Conservation (phyloP, 2,113 vertebrate species). For the Crypturellus undulatus region DNA sequence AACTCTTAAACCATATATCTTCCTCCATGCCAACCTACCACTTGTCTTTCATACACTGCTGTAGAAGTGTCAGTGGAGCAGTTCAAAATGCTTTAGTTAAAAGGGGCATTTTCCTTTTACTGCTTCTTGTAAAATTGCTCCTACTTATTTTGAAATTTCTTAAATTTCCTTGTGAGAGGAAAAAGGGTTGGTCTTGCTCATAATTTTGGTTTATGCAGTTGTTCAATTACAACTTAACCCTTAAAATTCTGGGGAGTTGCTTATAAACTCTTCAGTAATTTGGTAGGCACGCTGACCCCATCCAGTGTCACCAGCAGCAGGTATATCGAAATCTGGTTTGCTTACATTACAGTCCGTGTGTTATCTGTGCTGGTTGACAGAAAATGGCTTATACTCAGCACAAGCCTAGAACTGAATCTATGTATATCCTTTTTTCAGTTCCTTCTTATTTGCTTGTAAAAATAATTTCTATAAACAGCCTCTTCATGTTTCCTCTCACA, state of each 20-base stretch:
- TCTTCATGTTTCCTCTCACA: background rate
- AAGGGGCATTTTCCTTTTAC: background rate
- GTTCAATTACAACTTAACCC: background rate
- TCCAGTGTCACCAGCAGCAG: background rate
- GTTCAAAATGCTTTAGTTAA: background rate
- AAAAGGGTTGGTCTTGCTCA: background rate
- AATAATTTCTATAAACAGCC: background rate
- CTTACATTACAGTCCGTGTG: background rate
- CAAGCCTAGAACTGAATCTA: background rate
- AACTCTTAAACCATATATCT: constrained; percentile 1
- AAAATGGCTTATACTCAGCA: background rate
- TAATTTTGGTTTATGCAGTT: background rate
- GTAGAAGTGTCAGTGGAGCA: background rate
- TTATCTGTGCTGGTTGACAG: background rate
- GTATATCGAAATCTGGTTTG: background rate
- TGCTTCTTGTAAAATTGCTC: background rate
- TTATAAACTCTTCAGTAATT: background rate
- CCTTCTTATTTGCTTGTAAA: background rate
- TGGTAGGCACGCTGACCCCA: background rate
- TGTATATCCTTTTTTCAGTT: background rate
- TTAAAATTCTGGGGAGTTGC: background rate
- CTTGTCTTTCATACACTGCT: background rate
- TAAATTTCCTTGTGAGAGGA: background rate
- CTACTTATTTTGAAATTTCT: background rate
- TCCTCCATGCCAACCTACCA: background rate